These are phyloP conservation scores for Eupleurogrammus muticus DNA, from an alignment of 2,797 vertebrate species.

Conservation along the genomic window DNA sequence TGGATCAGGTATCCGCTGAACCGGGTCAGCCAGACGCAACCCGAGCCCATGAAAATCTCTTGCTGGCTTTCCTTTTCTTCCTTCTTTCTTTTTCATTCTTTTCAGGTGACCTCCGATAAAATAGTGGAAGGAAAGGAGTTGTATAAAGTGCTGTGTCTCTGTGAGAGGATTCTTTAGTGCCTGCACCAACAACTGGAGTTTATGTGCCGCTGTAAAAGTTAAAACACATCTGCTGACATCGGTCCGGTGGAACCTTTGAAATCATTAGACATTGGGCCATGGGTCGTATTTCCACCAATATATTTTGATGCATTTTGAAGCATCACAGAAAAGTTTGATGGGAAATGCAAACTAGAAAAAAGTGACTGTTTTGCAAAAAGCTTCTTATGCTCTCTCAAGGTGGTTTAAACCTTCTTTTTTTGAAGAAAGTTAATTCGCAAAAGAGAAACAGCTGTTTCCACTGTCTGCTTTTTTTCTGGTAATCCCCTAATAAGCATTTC, in stretches of 20 bases:
- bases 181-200: too few species aligned
- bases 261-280: neutral
- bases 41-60: conserved; percentile 25
- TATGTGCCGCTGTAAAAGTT: neutral
- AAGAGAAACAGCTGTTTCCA: too few species aligned
- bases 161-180: too few species aligned
- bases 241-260: neutral
- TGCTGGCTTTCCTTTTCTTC: neutral
- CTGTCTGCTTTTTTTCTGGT: too few species aligned
- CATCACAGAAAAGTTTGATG: too few species aligned
- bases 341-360: too few species aligned
- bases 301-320: too few species aligned
- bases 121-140: neutral
- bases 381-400: too few species aligned
- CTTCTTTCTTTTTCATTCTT: neutral
- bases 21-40: conserved; percentile 30
- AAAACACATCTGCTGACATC: neutral
- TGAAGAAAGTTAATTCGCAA: too few species aligned
- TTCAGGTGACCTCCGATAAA: neutral
- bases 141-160: neutral
- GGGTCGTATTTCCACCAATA: neutral
- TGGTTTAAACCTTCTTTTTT: too few species aligned
- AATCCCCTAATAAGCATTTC: too few species aligned
- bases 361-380: too few species aligned
- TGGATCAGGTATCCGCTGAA: conserved; percentile 42